These are phyloP conservation scores for Pseudolaguvia tuberculata DNA, from an alignment of 2,113 vertebrate genomes.

Conservation along the genomic window DNA sequence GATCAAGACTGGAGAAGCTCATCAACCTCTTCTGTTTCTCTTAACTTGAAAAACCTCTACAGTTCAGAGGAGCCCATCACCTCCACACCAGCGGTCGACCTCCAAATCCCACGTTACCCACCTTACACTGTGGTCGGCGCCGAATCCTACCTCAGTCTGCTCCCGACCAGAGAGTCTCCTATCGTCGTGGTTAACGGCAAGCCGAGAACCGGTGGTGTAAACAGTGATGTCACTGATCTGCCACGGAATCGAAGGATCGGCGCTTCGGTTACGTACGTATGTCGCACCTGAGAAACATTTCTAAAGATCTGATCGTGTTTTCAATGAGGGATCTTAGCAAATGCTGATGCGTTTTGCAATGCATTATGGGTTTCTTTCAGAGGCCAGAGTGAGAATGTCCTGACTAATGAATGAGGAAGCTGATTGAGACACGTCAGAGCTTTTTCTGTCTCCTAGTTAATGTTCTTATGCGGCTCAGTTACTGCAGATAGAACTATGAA, in stretches of 20 bases:
- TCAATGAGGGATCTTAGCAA: no score
- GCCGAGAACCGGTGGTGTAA: conserved; percentile 51
- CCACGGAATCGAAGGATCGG: conserved; percentile 65
- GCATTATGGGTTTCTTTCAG: no score
- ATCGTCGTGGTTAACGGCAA: conserved; percentile 51
- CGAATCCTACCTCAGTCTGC: conserved; percentile 76
- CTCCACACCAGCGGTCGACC: conserved; percentile 67
- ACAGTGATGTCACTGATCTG: conserved; percentile 51
- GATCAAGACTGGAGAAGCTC: conserved; percentile 63
- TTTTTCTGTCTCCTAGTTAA: background rate
- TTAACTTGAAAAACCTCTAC: conserved; percentile 80
- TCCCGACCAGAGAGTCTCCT: conserved; percentile 60
- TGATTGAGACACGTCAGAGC: no score
- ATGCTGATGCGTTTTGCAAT: no score
- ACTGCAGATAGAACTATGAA: background rate
- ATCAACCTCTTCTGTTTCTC: conserved; percentile 66
- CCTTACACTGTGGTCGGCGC: conserved; percentile 50
- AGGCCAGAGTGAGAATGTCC: no score
- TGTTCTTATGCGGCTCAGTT: background rate
- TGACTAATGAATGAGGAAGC: no score
- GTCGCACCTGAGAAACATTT: no score
- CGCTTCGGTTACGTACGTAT: no score
- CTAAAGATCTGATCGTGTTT: no score
- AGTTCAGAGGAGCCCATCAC: conserved; percentile 68
- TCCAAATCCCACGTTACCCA: conserved; percentile 53